phyloP scores from a whole-genome alignment of 2,888 invertebrate genomes.

The Dasysyrphus tricinctus region DNA sequence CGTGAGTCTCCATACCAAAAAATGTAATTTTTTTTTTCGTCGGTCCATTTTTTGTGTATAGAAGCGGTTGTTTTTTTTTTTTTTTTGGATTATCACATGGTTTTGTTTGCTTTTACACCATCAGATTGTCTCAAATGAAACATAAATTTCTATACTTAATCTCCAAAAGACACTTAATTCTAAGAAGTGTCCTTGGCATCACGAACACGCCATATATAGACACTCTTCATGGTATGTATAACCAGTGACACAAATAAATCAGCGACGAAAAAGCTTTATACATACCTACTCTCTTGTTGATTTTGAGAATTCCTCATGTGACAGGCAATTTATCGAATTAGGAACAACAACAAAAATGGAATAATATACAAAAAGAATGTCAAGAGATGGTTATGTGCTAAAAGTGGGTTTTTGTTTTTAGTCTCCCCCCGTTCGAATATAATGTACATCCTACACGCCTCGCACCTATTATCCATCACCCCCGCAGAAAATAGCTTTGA shows the following conservation, averaged over 20 bases:
- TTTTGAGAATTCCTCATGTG: constrained; percentile 66
- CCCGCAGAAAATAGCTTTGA: constrained; percentile 23
- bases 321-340: constrained; percentile 74
- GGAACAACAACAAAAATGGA: constrained; percentile 31
- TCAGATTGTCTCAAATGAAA: constrained; percentile 63
- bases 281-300: constrained; percentile 41
- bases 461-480: constrained; percentile 42
- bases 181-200: constrained; percentile 69
- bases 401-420: constrained; percentile 47
- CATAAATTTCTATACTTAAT: constrained; percentile 74
- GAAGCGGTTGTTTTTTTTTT: constrained; percentile 13
- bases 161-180: constrained; percentile 71
- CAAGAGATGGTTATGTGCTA: constrained; percentile 48
- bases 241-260: constrained; percentile 50
- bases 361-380: constrained; percentile 53
- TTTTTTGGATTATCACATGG: constrained; percentile 69
- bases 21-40: background rate
- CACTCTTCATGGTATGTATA: constrained; percentile 22
- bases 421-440: background rate
- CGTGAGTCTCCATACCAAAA: background rate
- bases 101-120: constrained; percentile 69
- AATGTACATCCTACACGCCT: constrained; percentile 51
- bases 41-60: background rate
- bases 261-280: constrained; percentile 30
- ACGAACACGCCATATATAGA: constrained; percentile 16